Conservation (phyloP, 2,888 invertebrate species). For the Callyntrura sp. region DNA sequence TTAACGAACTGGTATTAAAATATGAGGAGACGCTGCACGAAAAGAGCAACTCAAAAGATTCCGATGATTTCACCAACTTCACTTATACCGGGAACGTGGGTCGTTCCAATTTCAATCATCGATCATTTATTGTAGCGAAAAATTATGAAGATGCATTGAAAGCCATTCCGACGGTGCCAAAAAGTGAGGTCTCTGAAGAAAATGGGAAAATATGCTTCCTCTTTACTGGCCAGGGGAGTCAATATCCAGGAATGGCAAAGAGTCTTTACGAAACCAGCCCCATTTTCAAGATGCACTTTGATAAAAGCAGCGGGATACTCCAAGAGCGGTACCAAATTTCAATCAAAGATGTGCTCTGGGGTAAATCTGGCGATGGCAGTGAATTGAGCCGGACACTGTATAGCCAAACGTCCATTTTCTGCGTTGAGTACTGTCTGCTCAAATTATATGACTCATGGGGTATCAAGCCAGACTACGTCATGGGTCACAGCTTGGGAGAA, state of each 20-base stretch:
- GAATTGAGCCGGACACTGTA: no score
- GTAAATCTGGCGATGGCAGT: no score
- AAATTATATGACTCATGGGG: no score
- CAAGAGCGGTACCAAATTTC: no score
- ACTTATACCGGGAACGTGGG: conserved; percentile 62
- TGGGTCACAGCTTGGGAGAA: no score
- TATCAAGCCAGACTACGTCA: no score
- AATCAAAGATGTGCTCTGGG: no score
- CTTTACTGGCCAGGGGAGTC: conserved; percentile 75
- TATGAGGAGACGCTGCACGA: not conserved
- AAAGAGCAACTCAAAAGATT: no score
- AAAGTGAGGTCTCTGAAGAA: not conserved
- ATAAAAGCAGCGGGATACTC: no score
- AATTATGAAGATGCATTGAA: conserved; percentile 49
- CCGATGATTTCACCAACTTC: conserved; percentile 40
- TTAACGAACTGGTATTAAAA: not conserved
- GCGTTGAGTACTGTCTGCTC: no score
- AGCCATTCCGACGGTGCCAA: no score
- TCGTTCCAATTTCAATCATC: conserved; percentile 40
- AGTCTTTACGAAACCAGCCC: conserved; percentile 60
- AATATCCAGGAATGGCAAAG: conserved; percentile 74
- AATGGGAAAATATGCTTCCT: conserved; percentile 68
- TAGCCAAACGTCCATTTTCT: no score
- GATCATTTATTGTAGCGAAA: conserved; percentile 39
- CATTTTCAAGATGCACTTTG: conserved; percentile 65